Conservation (phyloP, 2,888 invertebrate species). For the Drosophila borealis region DNA sequence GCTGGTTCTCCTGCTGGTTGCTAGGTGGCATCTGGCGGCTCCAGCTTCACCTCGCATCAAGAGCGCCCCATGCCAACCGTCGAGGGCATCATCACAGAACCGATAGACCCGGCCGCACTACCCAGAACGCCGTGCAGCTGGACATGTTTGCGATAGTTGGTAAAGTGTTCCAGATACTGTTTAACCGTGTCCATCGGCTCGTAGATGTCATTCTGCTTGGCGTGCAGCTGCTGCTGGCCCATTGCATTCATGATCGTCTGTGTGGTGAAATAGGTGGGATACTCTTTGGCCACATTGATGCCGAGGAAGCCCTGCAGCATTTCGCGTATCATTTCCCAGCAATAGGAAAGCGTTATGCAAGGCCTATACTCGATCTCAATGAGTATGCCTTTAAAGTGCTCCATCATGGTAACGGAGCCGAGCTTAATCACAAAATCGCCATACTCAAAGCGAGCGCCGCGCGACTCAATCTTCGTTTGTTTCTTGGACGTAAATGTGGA, state of each 20-base stretch:
- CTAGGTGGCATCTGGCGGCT: slow-evolving; percentile 60
- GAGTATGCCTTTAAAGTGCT: slow-evolving; percentile 96
- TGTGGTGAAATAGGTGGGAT: slow-evolving; percentile 87
- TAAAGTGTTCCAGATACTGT: slow-evolving; percentile 97
- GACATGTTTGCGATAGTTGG: slow-evolving; percentile 91
- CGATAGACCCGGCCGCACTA: slow-evolving; percentile 20
- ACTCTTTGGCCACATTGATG: slow-evolving; percentile 89
- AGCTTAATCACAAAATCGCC: slow-evolving; percentile 97
- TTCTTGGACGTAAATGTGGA: slow-evolving; percentile 95
- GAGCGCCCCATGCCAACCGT: slow-evolving; percentile 49
- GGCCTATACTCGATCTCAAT: slow-evolving; percentile 97
- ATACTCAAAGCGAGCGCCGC: slow-evolving; percentile 94
- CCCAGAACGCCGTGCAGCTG: slow-evolving; percentile 59
- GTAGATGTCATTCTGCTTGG: slow-evolving; percentile 86
- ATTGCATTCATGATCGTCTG: slow-evolving; percentile 81
- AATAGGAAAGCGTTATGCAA: slow-evolving; percentile 93
- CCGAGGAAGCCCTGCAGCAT: slow-evolving; percentile 96
- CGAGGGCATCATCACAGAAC: slow-evolving; percentile 46
- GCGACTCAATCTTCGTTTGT: slow-evolving; percentile 94
- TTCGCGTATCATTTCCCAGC: slow-evolving; percentile 96
- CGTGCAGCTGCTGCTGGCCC: slow-evolving; percentile 81
- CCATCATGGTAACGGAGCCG: slow-evolving; percentile 96
- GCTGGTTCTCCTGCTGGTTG: slow-evolving; percentile 12
- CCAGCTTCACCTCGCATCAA: slow-evolving; percentile 70
- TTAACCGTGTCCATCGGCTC: slow-evolving; percentile 96